A percentile compares a stretch with the other conserved stretches of the same genome.
These are phyloP conservation scores for Myrmophylax atrothorax DNA, from an alignment of 2,113 vertebrate genomes.

Conservation along the genomic window DNA sequence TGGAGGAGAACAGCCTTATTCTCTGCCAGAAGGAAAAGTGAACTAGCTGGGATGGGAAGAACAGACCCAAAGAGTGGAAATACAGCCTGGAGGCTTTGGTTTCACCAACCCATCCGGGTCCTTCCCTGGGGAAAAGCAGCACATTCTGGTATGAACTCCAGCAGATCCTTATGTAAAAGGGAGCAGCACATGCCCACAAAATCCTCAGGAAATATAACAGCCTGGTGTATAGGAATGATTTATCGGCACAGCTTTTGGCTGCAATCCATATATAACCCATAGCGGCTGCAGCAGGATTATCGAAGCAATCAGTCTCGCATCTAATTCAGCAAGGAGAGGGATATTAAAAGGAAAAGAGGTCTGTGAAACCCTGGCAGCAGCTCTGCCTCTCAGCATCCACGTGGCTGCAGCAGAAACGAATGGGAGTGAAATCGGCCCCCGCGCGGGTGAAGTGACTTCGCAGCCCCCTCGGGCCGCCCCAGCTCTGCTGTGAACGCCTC, in stretches of 20 bases:
- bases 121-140: background rate
- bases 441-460: background rate
- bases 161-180: constrained; percentile 62
- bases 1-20: background rate
- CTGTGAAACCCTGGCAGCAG: constrained; percentile 31
- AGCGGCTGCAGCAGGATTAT: constrained; percentile 46
- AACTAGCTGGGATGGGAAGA: background rate
- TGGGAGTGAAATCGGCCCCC: background rate
- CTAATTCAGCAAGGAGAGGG: constrained; percentile 58
- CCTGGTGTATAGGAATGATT: constrained; percentile 55
- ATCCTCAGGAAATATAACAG: constrained; percentile 52
- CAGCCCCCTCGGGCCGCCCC: background rate
- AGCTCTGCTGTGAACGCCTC: background rate
- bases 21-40: background rate
- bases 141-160: background rate
- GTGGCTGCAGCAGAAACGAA: constrained; percentile 14
- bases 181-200: constrained; percentile 47
- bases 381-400: background rate
- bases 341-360: constrained; percentile 57
- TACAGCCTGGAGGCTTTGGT: background rate
- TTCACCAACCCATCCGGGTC: background rate
- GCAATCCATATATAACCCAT: constrained; percentile 31
- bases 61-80: background rate
- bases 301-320: constrained; percentile 48
- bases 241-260: constrained; percentile 41